Conservation (phyloP, 1,140 invertebrate species). For the Saxidomus purpurata region DNA sequence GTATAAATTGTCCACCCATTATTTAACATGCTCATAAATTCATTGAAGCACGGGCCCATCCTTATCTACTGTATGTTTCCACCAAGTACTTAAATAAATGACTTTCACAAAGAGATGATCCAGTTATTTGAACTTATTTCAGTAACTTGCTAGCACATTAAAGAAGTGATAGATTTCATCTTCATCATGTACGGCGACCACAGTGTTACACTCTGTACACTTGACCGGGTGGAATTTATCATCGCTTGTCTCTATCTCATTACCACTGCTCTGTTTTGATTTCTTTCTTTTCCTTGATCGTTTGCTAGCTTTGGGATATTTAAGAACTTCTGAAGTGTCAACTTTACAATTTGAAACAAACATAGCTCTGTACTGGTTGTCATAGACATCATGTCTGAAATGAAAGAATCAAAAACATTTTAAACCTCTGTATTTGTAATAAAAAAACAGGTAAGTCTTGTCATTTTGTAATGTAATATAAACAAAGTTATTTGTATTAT, state of each 20-base stretch:
- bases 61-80: no score
- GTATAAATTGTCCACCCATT: no score
- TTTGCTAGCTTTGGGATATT: slow-evolving; percentile 80
- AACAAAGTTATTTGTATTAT: no score
- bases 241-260: slow-evolving; percentile 26
- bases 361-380: slow-evolving; percentile 90
- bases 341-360: slow-evolving; percentile 90
- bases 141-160: slow-evolving; percentile 89
- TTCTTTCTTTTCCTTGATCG: slow-evolving; percentile 72
- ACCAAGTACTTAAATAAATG: no score
- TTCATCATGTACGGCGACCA: slow-evolving; percentile 89
- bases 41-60: no score
- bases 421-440: no score
- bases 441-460: no score
- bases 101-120: no score
- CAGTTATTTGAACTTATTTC: no score
- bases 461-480: no score
- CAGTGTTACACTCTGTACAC: slow-evolving; percentile 89
- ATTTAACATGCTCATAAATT: no score
- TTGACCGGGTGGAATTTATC: slow-evolving; percentile 88
- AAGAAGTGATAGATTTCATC: slow-evolving; percentile 91
- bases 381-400: slow-evolving; percentile 88
- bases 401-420: no score
- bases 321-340: slow-evolving; percentile 86
- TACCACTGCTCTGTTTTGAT: slow-evolving; percentile 69